Conservation (phyloP, 2,888 invertebrate genomes). For the Cantharis flavilabris region DNA sequence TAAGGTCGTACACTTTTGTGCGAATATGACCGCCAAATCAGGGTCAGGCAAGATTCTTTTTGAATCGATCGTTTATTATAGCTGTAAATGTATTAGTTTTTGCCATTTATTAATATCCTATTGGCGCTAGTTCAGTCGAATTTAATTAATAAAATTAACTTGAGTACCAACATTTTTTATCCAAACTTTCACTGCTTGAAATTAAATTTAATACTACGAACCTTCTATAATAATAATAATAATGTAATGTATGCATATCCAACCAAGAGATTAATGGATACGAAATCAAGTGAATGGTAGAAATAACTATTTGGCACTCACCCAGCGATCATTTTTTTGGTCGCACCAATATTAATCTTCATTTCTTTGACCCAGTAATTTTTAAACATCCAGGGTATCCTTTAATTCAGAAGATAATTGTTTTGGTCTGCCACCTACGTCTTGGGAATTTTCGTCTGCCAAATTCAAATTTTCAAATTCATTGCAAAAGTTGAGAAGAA, state of each 20-base stretch:
- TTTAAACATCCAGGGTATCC: not conserved
- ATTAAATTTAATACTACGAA: not conserved
- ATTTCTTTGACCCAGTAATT: not conserved
- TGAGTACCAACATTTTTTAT: not conserved
- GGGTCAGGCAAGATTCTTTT: conserved; percentile 35
- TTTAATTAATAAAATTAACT: not conserved
- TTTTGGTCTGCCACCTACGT: not conserved
- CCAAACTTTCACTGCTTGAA: not conserved
- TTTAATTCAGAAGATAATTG: not conserved
- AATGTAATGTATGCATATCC: not conserved
- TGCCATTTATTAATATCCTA: not conserved
- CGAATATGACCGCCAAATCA: conserved; percentile 39
- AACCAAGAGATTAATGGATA: not conserved
- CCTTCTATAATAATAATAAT: not conserved
- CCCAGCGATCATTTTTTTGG: not conserved
- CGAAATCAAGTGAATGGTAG: not conserved
- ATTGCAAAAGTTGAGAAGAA: not conserved
- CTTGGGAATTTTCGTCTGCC: not conserved
- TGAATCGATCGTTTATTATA: conserved; percentile 24
- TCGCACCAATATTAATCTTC: not conserved
- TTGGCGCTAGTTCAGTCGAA: not conserved
- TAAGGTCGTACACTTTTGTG: conserved; percentile 38
- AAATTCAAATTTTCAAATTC: not conserved
- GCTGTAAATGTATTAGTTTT: conserved; percentile 12
- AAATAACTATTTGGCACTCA: not conserved